A percentile compares a stretch with the other conserved stretches of the same genome.
These are phyloP conservation scores for Lysiphlebus fabarum DNA, from an alignment of 1,140 invertebrate genomes.

Conservation along the genomic window DNA sequence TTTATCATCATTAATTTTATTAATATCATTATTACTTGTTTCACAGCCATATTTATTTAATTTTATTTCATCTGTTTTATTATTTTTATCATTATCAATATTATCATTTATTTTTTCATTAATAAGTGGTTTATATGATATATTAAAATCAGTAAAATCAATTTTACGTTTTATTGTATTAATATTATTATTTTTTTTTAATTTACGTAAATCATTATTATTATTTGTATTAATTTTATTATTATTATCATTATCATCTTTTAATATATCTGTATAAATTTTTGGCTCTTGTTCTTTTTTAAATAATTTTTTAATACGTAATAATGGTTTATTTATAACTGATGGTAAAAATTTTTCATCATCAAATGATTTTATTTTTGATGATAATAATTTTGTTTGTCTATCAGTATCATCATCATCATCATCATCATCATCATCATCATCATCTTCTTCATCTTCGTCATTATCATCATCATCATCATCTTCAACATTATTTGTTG, in stretches of 20 bases:
- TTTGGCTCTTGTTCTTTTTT: slow-evolving; percentile 41
- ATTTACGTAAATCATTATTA: background rate
- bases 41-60: no score
- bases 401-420: slow-evolving; percentile 1
- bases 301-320: slow-evolving; percentile 44
- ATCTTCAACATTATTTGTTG: background rate
- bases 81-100: slow-evolving; percentile 15
- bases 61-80: background rate
- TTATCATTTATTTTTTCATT: slow-evolving; percentile 10
- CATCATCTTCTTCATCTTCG: slow-evolving; percentile 10
- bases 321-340: slow-evolving; percentile 42
- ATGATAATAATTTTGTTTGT: background rate
- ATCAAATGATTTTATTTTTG: slow-evolving; percentile 25
- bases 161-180: slow-evolving; percentile 24
- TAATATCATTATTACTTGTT: no score
- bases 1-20: slow-evolving; percentile 3
- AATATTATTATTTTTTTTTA: slow-evolving; percentile 6
- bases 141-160: slow-evolving; percentile 11
- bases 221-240: background rate
- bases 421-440: slow-evolving; percentile 12
- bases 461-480: slow-evolving; percentile 20
- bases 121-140: slow-evolving; percentile 12
- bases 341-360: slow-evolving; percentile 42
- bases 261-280: slow-evolving; percentile 5
- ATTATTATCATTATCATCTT: slow-evolving; percentile 2